Evolutionary conservation across 2,888 invertebrate species (phyloP).

Genomic region (Caradrina clavipalpis): DNA sequence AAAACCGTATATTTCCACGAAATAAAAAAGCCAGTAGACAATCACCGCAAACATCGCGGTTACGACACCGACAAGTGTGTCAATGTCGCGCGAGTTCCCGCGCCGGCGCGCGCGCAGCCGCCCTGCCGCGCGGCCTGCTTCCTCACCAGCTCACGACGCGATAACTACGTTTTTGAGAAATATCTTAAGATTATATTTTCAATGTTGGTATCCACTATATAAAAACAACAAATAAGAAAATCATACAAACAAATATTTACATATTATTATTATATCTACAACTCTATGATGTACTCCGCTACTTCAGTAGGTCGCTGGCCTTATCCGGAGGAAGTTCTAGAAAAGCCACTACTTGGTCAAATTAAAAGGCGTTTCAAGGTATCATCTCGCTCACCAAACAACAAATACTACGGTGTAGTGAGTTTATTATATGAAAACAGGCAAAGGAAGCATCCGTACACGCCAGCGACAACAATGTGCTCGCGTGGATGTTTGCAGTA

Average conservation of each 20-base stretch:
- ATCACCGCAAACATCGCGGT: constrained; percentile 76
- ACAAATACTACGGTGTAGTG: constrained; percentile 52
- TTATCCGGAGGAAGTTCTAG: constrained; percentile 53
- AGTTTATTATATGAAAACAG: constrained; percentile 67
- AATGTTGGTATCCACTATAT: neutral
- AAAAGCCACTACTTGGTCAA: constrained; percentile 35
- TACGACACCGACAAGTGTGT: constrained; percentile 83
- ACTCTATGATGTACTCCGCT: neutral
- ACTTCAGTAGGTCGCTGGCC: constrained; percentile 55
- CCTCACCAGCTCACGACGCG: constrained; percentile 41
- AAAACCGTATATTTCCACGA: constrained; percentile 65
- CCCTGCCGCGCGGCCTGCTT: constrained; percentile 54
- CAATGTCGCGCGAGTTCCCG: constrained; percentile 76
- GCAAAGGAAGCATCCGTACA: constrained; percentile 69
- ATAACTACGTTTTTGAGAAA: too few relatives aligned
- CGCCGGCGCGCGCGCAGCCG: constrained; percentile 73
- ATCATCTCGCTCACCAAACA: constrained; percentile 48
- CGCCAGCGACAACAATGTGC: constrained; percentile 68
- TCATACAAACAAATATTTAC: neutral
- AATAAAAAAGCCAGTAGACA: constrained; percentile 72
- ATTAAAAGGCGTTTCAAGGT: constrained; percentile 49
- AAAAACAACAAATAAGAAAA: neutral
- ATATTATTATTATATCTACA: neutral
- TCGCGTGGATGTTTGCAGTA: constrained; percentile 68
- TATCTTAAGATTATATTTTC: constrained; percentile 8